These are phyloP conservation scores for Vulpes ferrilata DNA, from an alignment of 2,113 vertebrate species.

Conservation along the genomic window DNA sequence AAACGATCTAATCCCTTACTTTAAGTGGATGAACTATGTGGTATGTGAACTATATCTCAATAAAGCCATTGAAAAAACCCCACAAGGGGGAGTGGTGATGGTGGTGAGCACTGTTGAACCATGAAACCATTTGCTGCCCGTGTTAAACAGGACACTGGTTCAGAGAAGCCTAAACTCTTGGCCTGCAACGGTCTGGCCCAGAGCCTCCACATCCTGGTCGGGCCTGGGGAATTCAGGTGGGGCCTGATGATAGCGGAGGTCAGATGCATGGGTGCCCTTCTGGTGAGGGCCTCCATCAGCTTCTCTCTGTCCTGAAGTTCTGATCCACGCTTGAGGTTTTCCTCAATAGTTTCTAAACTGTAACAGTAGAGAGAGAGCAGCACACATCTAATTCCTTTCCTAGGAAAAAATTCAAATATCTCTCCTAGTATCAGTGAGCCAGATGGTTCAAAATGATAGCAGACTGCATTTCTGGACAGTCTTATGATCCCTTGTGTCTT, in stretches of 20 bases:
- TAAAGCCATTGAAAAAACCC: not conserved
- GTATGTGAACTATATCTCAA: not conserved
- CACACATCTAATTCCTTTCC: not conserved
- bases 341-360: not conserved
- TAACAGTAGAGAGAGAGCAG: not conserved
- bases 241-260: not conserved
- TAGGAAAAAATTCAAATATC: not conserved
- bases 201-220: too few relatives aligned
- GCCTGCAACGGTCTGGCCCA: not conserved
- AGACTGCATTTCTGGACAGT: not conserved
- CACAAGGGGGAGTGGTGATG: not conserved
- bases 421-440: not conserved
- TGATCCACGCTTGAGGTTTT: not conserved
- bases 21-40: not conserved
- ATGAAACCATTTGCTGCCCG: not conserved
- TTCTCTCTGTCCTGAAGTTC: not conserved
- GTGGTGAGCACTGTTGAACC: not conserved
- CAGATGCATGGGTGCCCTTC: not conserved
- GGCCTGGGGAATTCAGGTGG: not conserved
- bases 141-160: not conserved
- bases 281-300: not conserved
- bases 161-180: not conserved
- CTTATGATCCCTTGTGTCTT: rapidly evolving
- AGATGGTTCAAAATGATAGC: not conserved
- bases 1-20: not conserved